Conservation (phyloP, 2,113 vertebrate genomes). For the Uropsilus gracilis region DNA sequence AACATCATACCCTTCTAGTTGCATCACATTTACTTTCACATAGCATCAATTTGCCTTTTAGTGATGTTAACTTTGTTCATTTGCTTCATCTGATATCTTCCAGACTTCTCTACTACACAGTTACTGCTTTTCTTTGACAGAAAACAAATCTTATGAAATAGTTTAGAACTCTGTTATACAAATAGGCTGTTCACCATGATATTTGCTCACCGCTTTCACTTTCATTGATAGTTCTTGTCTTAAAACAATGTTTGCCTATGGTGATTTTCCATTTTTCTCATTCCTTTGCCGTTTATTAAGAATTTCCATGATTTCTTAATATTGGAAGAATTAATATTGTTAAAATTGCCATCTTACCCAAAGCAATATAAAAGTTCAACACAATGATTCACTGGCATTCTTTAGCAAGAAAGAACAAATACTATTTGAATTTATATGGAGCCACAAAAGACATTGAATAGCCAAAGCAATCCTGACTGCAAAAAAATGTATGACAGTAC, state of each 20-base stretch:
- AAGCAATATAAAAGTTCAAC: too few species aligned
- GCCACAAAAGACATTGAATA: too few species aligned
- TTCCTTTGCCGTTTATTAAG: conserved; percentile 14
- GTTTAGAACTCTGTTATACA: not conserved
- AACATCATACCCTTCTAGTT: not conserved
- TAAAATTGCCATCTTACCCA: too few species aligned
- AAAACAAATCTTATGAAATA: not conserved
- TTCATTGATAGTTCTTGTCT: not conserved
- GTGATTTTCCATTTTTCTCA: not conserved
- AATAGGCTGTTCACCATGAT: not conserved
- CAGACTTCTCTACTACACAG: not conserved
- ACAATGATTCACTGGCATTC: too few species aligned
- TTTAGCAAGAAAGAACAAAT: too few species aligned
- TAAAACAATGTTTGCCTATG: not conserved
- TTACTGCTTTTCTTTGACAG: not conserved
- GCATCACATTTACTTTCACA: not conserved
- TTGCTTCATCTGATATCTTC: not conserved
- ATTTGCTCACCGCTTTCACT: not conserved
- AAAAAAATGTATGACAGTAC: too few species aligned
- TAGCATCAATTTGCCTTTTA: fast-evolving
- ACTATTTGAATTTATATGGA: too few species aligned
- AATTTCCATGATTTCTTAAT: not conserved
- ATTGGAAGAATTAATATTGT: too few species aligned
- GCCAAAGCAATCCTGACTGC: too few species aligned
- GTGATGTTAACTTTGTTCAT: not conserved